Percentiles rank a stretch among this genome's conserved stretches.
Conservation (phyloP, 2,113 vertebrate species). For the Mola mola region DNA sequence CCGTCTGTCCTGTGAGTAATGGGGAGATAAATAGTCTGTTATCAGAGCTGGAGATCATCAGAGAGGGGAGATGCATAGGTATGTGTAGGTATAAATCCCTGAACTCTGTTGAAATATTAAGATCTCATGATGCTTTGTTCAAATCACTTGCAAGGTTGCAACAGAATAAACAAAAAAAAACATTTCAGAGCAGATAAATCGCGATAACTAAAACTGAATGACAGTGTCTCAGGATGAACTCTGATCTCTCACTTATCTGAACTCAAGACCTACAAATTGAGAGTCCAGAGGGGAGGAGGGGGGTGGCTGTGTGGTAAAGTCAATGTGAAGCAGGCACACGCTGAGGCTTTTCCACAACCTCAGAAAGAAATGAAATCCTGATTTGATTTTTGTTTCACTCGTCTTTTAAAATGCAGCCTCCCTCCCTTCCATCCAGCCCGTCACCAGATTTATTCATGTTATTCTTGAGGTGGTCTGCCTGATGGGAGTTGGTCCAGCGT, state of each 20-base stretch:
- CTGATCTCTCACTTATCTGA: slow-evolving; percentile 76
- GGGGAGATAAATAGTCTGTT: slow-evolving; percentile 39
- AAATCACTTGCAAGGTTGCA: slow-evolving; percentile 31
- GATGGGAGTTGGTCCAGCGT: slow-evolving; percentile 56
- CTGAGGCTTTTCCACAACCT: slow-evolving; percentile 74
- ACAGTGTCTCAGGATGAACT: slow-evolving; percentile 19
- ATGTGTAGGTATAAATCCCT: slow-evolving; percentile 38
- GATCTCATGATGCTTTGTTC: slow-evolving; percentile 6
- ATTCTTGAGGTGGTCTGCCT: slow-evolving; percentile 65
- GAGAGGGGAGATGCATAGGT: slow-evolving; percentile 25
- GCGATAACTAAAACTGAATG: not conserved
- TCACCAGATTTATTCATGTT: slow-evolving; percentile 80
- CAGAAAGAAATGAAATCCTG: slow-evolving; percentile 85
- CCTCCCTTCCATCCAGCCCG: slow-evolving; percentile 43
- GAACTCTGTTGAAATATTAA: slow-evolving; percentile 21
- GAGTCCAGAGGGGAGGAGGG: slow-evolving; percentile 50
- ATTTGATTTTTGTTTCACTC: slow-evolving; percentile 66
- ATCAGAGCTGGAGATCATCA: slow-evolving; percentile 41
- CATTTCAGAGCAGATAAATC: slow-evolving; percentile 22
- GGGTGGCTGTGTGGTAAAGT: slow-evolving; percentile 77
- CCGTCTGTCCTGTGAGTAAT: slow-evolving; percentile 42
- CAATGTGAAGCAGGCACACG: slow-evolving; percentile 77
- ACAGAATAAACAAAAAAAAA: slow-evolving; percentile 27
- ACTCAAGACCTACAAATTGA: slow-evolving; percentile 66
- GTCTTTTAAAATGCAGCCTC: slow-evolving; percentile 15